phyloP scores from a whole-genome alignment of 2,888 invertebrate genomes.

The Cristatella mucedo region DNA sequence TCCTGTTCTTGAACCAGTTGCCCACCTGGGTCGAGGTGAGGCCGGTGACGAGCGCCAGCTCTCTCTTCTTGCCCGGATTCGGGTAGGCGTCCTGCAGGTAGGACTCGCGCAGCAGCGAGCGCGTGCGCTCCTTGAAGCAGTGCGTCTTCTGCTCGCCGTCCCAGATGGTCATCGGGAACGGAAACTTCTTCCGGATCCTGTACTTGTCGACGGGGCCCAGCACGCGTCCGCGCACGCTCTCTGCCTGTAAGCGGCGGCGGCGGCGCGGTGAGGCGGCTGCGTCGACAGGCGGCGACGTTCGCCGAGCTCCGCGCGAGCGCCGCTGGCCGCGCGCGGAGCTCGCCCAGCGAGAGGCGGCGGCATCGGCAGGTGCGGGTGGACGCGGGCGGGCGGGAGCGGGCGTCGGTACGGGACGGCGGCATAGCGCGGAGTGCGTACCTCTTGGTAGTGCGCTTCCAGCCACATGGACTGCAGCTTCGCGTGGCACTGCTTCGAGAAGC shows the following conservation, averaged over 20 bases:
- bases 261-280: no score
- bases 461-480: slow-evolving; percentile 75
- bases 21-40: slow-evolving; percentile 82
- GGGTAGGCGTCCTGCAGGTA: slow-evolving; percentile 89
- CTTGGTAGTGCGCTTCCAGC: slow-evolving; percentile 82
- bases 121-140: slow-evolving; percentile 82
- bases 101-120: slow-evolving; percentile 87
- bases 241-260: no score
- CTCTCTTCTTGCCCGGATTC: slow-evolving; percentile 78
- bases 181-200: slow-evolving; percentile 79
- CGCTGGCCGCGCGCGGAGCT: no score
- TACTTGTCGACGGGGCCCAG: slow-evolving; percentile 85
- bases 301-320: no score
- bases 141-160: slow-evolving; percentile 91
- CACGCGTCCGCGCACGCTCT: slow-evolving; percentile 71
- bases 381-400: no score
- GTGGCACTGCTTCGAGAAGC: slow-evolving; percentile 74
- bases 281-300: no score
- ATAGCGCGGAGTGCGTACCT: no score
- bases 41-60: slow-evolving; percentile 74
- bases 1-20: slow-evolving; percentile 79
- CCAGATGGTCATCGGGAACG: slow-evolving; percentile 78
- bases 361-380: no score
- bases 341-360: no score
- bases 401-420: no score